A percentile compares a stretch with the other conserved stretches of the same genome.
Conservation (phyloP, 2,113 vertebrate species). For the Melospiza georgiana region DNA sequence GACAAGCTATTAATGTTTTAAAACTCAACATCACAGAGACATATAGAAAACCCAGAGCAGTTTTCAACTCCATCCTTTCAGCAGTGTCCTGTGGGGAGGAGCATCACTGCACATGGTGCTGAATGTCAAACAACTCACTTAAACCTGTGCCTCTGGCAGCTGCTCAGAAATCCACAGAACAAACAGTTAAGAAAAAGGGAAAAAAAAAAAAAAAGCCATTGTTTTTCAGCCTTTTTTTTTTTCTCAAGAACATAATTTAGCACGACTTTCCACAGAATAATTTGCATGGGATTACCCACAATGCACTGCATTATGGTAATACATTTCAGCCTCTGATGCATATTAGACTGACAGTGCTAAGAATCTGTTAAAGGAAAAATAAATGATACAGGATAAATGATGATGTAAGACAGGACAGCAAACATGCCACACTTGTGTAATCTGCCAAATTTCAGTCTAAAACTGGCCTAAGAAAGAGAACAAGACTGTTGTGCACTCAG, state of each 20-base stretch:
- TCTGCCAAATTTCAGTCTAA: conserved; percentile 34
- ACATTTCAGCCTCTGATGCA: conserved; percentile 15
- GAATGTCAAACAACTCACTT: neutral
- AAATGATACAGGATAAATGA: conserved; percentile 54
- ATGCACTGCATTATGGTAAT: conserved; percentile 42
- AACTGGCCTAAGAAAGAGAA: conserved; percentile 38
- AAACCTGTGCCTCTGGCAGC: neutral
- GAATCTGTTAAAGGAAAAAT: conserved; percentile 49
- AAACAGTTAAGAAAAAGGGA: neutral
- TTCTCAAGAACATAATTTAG: neutral
- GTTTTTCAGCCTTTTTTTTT: neutral
- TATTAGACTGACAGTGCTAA: conserved; percentile 37
- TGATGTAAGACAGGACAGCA: conserved; percentile 38
- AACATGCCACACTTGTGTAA: conserved; percentile 11
- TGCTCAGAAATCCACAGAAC: conserved; percentile 18
- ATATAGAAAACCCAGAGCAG: neutral
- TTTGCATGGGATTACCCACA: conserved; percentile 65
- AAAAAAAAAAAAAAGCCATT: neutral
- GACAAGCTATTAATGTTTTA: conserved; percentile 9
- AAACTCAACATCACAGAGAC: neutral
- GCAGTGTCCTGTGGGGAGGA: neutral
- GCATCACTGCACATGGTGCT: neutral
- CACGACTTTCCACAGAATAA: conserved; percentile 35
- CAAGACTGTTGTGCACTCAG: neutral
- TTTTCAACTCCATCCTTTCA: neutral